Evolutionary conservation across 35 echinoderm and acorn worm species (phyloP).

Genomic region (Eucidaris tribuloides): DNA sequence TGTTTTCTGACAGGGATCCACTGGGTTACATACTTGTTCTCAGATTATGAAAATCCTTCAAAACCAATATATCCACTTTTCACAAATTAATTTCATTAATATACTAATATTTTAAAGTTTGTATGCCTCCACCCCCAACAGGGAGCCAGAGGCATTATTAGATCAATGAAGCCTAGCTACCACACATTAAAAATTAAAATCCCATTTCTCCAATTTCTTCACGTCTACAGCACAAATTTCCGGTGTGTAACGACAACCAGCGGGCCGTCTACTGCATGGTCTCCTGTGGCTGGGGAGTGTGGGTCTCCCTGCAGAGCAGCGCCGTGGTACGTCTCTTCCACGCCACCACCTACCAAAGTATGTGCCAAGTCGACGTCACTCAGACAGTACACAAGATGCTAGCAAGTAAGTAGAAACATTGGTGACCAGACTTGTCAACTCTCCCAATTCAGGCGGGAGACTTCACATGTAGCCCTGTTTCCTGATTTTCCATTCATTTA

Average conservation of each 20-base stretch:
- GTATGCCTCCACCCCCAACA: no score
- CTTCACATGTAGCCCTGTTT: no score
- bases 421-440: no score
- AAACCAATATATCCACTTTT: no score
- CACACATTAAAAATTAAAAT: not conserved
- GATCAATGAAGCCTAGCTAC: not conserved
- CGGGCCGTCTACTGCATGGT: conserved; percentile 94
- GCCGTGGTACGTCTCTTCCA: conserved; percentile 93
- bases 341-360: conserved; percentile 75
- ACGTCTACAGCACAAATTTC: conserved; percentile 80
- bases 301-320: conserved; percentile 94
- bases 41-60: no score
- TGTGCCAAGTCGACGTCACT: conserved; percentile 92
- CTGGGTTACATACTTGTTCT: no score
- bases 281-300: conserved; percentile 86
- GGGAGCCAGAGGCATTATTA: not conserved
- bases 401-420: conserved; percentile 67
- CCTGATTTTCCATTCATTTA: no score
- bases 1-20: no score
- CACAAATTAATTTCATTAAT: no score
- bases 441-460: no score
- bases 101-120: no score
- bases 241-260: conserved; percentile 79
- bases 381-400: conserved; percentile 99
- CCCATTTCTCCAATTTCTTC: not conserved